These are phyloP conservation scores for Chelon auratus DNA, from an alignment of 2,797 vertebrate genomes.

Conservation along the genomic window DNA sequence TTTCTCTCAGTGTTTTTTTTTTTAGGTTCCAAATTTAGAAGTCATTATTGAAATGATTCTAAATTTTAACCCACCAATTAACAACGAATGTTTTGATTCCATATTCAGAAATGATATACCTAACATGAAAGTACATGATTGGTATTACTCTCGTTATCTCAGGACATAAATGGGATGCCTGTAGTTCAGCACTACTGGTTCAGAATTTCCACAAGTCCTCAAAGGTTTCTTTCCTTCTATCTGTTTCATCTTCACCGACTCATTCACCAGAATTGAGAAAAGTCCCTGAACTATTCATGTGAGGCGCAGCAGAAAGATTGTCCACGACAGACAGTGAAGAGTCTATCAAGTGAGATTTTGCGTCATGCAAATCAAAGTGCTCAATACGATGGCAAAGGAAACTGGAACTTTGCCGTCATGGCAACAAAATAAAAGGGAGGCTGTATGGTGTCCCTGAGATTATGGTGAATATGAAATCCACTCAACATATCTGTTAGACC, in stretches of 20 bases:
- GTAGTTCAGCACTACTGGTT: background rate
- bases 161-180: background rate
- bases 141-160: background rate
- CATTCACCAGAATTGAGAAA: background rate
- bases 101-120: background rate
- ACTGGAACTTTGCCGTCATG: background rate
- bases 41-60: background rate
- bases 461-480: background rate
- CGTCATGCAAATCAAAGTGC: background rate
- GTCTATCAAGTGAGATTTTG: background rate
- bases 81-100: background rate
- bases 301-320: background rate
- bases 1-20: background rate
- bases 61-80: background rate
- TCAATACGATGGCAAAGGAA: background rate
- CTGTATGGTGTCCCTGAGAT: too few species aligned
- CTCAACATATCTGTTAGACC: background rate
- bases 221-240: background rate
- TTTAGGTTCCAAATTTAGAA: background rate
- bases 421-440: background rate
- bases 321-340: background rate
- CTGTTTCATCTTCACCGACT: background rate
- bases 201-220: background rate
- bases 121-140: conserved; percentile 1
- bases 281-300: background rate